Evolutionary conservation across 2,113 vertebrate genomes (phyloP).

Genomic region (Varanus komodoensis): DNA sequence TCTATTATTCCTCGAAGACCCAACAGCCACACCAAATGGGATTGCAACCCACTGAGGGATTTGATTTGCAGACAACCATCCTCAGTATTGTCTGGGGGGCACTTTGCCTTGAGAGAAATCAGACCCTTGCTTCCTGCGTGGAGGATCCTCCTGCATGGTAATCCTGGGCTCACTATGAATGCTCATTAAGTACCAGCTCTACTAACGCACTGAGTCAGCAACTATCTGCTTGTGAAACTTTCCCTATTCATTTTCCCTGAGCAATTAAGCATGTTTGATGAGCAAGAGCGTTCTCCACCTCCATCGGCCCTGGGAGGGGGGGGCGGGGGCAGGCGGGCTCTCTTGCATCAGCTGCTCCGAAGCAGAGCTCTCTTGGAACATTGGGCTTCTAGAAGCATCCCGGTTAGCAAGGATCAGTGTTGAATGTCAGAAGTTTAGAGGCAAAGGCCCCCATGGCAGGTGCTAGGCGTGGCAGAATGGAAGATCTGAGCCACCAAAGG

Average conservation of each 20-base stretch:
- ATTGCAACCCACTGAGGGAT: neutral
- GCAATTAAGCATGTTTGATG: neutral
- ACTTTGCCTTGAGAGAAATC: neutral
- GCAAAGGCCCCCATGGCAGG: neutral
- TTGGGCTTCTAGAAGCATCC: neutral
- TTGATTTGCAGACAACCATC: no score
- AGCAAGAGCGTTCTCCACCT: neutral
- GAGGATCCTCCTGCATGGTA: no score
- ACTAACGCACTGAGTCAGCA: slow-evolving; percentile 1
- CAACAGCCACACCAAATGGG: neutral
- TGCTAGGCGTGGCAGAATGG: no score
- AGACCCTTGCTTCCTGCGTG: neutral
- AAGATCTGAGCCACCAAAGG: neutral
- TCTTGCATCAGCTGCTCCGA: neutral
- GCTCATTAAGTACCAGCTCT: neutral
- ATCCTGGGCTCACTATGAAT: neutral
- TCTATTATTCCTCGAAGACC: neutral
- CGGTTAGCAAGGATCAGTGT: neutral
- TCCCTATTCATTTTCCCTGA: neutral
- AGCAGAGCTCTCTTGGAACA: neutral
- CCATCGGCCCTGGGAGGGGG: neutral
- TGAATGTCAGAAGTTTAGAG: neutral
- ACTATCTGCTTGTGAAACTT: slow-evolving; percentile 16
- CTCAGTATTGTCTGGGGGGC: neutral
- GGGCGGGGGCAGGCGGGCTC: neutral